A percentile compares a stretch with the other conserved stretches of the same genome.
These are phyloP conservation scores for Abscondita cerata DNA, from an alignment of 2,888 invertebrate species.

Conservation along the genomic window DNA sequence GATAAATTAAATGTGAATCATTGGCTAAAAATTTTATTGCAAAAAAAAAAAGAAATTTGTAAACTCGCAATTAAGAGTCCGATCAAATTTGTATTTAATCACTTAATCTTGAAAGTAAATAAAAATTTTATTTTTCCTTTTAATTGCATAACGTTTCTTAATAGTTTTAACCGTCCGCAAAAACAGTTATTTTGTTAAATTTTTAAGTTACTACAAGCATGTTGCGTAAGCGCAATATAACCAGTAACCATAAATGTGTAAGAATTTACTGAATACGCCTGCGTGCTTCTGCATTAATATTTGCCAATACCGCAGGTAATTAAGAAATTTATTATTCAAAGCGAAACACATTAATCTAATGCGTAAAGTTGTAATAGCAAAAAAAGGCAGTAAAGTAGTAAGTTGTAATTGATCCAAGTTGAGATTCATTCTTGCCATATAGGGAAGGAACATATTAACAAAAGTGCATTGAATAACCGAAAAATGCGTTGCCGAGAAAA, in stretches of 20 bases:
- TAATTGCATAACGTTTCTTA: too few relatives aligned
- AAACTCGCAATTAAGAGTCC: too few relatives aligned
- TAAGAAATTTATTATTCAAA: not conserved
- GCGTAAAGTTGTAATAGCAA: not conserved
- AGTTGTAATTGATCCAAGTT: slow-evolving; percentile 2
- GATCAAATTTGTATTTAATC: too few relatives aligned
- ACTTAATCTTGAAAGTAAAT: too few relatives aligned
- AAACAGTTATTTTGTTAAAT: not conserved
- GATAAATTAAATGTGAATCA: too few relatives aligned
- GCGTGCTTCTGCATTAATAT: slow-evolving; percentile 10
- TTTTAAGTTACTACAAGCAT: not conserved
- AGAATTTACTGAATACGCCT: slow-evolving; percentile 1
- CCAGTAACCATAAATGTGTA: slow-evolving; percentile 8
- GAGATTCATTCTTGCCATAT: slow-evolving; percentile 15
- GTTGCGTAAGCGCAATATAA: slow-evolving; percentile 8
- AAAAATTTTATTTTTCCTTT: too few relatives aligned
- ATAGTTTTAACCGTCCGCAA: too few relatives aligned
- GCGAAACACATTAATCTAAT: not conserved
- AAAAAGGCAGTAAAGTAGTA: not conserved
- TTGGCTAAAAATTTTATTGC: too few relatives aligned
- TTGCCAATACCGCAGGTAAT: not conserved
- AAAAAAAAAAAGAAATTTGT: too few relatives aligned
- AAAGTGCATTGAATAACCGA: slow-evolving; percentile 20
- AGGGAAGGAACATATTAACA: slow-evolving; percentile 18
- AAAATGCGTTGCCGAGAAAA: slow-evolving; percentile 34